Base-by-base conservation (phyloP, 1,140 invertebrate species). In the Trichonephila inaurata region DNA sequence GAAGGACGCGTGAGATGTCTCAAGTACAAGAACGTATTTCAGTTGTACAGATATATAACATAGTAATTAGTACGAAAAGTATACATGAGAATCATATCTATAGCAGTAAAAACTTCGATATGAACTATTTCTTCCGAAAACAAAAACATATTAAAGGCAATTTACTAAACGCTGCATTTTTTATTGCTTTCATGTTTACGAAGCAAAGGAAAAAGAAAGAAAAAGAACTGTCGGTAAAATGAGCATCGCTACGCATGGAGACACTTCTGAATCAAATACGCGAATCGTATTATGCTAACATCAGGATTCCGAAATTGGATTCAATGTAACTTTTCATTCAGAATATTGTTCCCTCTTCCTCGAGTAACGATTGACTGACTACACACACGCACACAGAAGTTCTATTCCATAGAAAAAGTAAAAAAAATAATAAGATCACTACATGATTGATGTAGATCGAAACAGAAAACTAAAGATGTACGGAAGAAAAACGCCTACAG, bases 391-490 rank as follows among this genome's bases (percentile, higher is more conserved):
- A n/a, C 44, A 83, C 6, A 83, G 12, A 58, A 58, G 44, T 24
- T 60, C 33, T 40, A 14, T 83, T 83, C 44, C 44, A 24, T 69
- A 21, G 6, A 24, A n/a, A n/a, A 69, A 28, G 24, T 69, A 69
- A 69, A 69, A 24, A 24, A 69, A 69, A 51, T 51, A 51, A 51
- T 51, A 51, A 51, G 51, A 51, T 51, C 51, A 58, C 44, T 60
- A 7, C 7, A 60, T 83, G 82, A 83, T 83, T 83, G 82, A 58
- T 83, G 82, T 28, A 58, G 82, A 83, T 83, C 19, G 82, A 83
- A 83, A 83, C 82, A 83, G 82, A 83, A 83, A 58, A 60, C 82
- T 83, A n/a, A 82, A 51, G 19, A 58, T 83, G 82, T 58, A 58
- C 72, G 24, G 14, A 77, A 77, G 72, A 77, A 77, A 77, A 77